Conservation (phyloP, 2,888 invertebrate genomes). For the Drosophila anomelani region DNA sequence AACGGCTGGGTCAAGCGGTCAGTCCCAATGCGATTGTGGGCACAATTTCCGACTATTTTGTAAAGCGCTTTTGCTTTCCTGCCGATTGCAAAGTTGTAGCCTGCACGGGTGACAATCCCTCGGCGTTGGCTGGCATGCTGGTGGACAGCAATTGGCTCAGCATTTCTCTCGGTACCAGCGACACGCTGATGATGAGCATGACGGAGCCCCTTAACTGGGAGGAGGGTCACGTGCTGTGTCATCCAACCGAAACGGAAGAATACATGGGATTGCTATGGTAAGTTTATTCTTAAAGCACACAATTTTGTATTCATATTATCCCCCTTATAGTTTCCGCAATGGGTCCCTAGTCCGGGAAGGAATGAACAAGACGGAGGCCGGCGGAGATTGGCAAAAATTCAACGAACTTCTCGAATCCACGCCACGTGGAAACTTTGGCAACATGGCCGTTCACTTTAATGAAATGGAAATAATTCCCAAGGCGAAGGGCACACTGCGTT, state of each 20-base stretch:
- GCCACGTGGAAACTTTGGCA: slow-evolving; percentile 96
- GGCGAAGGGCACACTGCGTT: slow-evolving; percentile 88
- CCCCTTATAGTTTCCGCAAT: slow-evolving; percentile 90
- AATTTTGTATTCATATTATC: background rate
- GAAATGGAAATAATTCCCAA: slow-evolving; percentile 89
- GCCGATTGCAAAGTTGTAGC: slow-evolving; percentile 92
- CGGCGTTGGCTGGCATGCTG: slow-evolving; percentile 93
- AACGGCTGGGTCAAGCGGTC: slow-evolving; percentile 91
- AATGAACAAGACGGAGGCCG: slow-evolving; percentile 90
- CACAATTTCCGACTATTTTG: slow-evolving; percentile 90
- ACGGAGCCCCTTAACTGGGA: slow-evolving; percentile 88
- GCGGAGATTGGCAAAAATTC: slow-evolving; percentile 93
- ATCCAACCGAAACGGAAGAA: slow-evolving; percentile 90
- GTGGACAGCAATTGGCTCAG: slow-evolving; percentile 92
- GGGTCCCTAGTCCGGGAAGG: slow-evolving; percentile 96
- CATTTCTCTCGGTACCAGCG: slow-evolving; percentile 96
- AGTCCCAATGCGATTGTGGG: slow-evolving; percentile 90
- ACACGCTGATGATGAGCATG: slow-evolving; percentile 94
- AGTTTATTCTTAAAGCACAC: slow-evolving; percentile 31
- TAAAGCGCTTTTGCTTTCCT: slow-evolving; percentile 93
- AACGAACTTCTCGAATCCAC: slow-evolving; percentile 92
- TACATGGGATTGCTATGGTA: slow-evolving; percentile 97
- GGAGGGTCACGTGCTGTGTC: slow-evolving; percentile 94
- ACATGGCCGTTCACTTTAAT: slow-evolving; percentile 87
- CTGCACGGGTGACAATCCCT: slow-evolving; percentile 98